Evolutionary conservation across 2,888 invertebrate species (phyloP).

Genomic region (Hirtodrosophila histrioides): DNA sequence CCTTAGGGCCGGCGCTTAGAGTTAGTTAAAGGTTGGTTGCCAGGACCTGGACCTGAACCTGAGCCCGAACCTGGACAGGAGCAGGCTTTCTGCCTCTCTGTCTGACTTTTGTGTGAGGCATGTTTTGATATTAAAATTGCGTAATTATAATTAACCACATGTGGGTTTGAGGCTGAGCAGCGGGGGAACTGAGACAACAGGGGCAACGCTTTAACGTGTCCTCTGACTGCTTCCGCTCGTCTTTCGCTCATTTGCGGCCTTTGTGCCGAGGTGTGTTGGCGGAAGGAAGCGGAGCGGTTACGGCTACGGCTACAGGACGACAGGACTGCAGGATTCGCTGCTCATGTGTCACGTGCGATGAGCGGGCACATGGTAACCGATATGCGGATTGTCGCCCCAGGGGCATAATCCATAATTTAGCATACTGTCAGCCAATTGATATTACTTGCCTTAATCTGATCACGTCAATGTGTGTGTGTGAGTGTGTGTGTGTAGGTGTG

Average conservation of each 20-base stretch:
- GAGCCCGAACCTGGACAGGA: constrained; percentile 37
- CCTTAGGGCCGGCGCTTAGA: constrained; percentile 42
- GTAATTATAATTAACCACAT: constrained; percentile 83
- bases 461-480: constrained; percentile 9
- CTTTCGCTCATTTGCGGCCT: constrained; percentile 44
- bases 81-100: constrained; percentile 33
- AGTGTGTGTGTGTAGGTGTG: constrained; percentile 17
- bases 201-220: constrained; percentile 57
- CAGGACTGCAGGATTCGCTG: constrained; percentile 10
- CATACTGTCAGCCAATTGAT: constrained; percentile 76
- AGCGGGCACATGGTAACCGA: constrained; percentile 52
- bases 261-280: constrained; percentile 54
- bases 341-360: constrained; percentile 51
- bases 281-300: constrained; percentile 49
- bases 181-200: constrained; percentile 1
- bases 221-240: constrained; percentile 59
- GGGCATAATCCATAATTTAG: constrained; percentile 82
- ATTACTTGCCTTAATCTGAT: constrained; percentile 59
- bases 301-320: constrained; percentile 16
- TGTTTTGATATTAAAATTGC: constrained; percentile 79
- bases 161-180: constrained; percentile 53
- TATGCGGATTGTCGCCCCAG: constrained; percentile 70
- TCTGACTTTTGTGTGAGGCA: constrained; percentile 42
- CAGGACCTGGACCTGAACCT: constrained; percentile 23
- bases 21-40: constrained; percentile 44